Evolutionary conservation across 2,113 vertebrate genomes (phyloP), one percentile per base, ranked within the genome.

Genomic region (Rynchops niger): DNA sequence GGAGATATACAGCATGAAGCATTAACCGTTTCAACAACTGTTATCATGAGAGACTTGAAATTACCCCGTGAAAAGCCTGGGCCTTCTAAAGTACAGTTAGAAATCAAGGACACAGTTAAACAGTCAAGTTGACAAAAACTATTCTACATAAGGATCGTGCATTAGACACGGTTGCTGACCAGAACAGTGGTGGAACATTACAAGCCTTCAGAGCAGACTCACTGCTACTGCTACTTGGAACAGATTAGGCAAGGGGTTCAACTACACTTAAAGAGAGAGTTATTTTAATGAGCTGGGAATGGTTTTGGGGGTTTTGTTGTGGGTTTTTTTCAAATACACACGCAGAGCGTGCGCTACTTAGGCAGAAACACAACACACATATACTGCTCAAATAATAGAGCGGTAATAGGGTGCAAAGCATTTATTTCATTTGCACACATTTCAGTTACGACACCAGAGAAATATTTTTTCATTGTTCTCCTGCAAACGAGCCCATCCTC

Each of bases 71-170:
- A 90, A 89, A 26, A 86, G 14, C 10, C 19, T 22, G 21, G 27
- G 27, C 30, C 36, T 83, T 58, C 59, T 66, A 59, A 95, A 81
- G 65, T 40, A 52, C n/a, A 73, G 13, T 15, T 34, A 14, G 12
- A 38, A 22, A 42, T 22, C 40, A 93, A 77, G 42, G 19, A 65
- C 3, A 22, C 1, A 53, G 32, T 15, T 29, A 21, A 82, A 62
- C 19, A 89, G 42, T 42, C 22, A 81, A 19, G 42, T 1, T 36
- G 49, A 61, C 36, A 84, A 32, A 89, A 84, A 40, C 38, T 19
- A 9, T 43, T 89, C 55, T 20, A 22, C 42, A 3, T 1, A 13
- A 66, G 32, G 38, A 56, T 50, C 15, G 7, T 0, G 1, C 1
- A 3, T 26, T 23, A 65, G 25, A 38, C 42, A 40, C 32, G 30